phyloP scores from a whole-genome alignment of 1,140 invertebrate species.

The Zaprionus lachaisei region DNA sequence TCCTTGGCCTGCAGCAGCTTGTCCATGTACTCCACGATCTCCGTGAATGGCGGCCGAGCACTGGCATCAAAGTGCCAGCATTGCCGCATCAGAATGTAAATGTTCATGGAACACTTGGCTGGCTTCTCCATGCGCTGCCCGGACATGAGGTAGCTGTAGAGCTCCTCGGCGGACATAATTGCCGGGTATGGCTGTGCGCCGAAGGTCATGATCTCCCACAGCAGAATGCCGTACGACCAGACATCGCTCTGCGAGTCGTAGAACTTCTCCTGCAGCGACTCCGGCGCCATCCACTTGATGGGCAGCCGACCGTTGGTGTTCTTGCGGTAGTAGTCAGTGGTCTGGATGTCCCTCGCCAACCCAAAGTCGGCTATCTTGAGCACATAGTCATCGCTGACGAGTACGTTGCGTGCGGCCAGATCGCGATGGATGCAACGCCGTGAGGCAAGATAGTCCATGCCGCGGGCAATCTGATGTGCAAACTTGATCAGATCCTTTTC shows the following conservation, averaged over 20 bases:
- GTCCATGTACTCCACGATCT: slow-evolving; percentile 95
- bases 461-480: slow-evolving; percentile 97
- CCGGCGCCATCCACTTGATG: slow-evolving; percentile 99
- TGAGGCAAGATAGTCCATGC: slow-evolving; percentile 98
- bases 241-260: slow-evolving; percentile 99
- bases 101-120: slow-evolving; percentile 95
- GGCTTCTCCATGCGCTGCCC: slow-evolving; percentile 98
- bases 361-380: slow-evolving; percentile 99
- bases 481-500: slow-evolving; percentile 98
- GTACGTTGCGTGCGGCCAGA: slow-evolving; percentile 97
- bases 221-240: slow-evolving; percentile 96
- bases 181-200: slow-evolving; percentile 96
- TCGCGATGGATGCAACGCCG: slow-evolving; percentile 98
- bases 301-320: slow-evolving; percentile 96
- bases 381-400: slow-evolving; percentile 96
- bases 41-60: slow-evolving; percentile 93
- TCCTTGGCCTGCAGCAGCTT: slow-evolving; percentile 94
- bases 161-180: slow-evolving; percentile 90
- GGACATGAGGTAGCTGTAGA: slow-evolving; percentile 93
- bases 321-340: slow-evolving; percentile 98
- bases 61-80: slow-evolving; percentile 96
- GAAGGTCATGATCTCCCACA: slow-evolving; percentile 98
- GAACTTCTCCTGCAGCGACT: slow-evolving; percentile 96
- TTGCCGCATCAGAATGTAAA: slow-evolving; percentile 96
- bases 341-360: slow-evolving; percentile 96